Evolutionary conservation across 2,797 vertebrate species (phyloP).

Genomic region (Nothura maculosa): DNA sequence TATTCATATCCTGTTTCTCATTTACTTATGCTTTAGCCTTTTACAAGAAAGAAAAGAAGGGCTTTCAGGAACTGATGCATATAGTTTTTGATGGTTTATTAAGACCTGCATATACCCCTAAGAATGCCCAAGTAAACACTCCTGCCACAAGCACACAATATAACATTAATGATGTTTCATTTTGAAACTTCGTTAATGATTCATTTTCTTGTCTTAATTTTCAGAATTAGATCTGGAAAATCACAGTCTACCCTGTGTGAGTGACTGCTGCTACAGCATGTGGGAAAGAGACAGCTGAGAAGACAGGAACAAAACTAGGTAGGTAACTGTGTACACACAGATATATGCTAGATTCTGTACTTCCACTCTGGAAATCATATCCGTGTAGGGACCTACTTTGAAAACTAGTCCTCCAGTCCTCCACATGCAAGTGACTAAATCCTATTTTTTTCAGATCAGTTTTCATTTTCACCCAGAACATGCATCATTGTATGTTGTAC

Average conservation of each 20-base stretch:
- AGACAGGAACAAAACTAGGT: not conserved
- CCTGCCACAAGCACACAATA: not conserved
- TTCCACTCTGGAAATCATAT: not conserved
- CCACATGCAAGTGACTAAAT: not conserved
- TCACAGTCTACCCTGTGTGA: not conserved
- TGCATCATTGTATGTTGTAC: not conserved
- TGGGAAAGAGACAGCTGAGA: not conserved
- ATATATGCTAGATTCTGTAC: accelerated
- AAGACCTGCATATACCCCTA: not conserved
- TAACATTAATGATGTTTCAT: not conserved
- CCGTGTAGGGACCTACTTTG: not conserved
- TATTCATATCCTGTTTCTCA: constrained; percentile 1
- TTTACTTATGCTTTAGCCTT: constrained; percentile 3
- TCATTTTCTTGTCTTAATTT: constrained; percentile 16
- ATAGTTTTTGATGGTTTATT: constrained; percentile 1
- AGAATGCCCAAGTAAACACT: constrained; percentile 2
- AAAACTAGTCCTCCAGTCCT: not conserved
- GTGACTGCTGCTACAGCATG: not conserved
- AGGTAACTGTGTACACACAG: not conserved
- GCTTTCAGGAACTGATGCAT: not conserved
- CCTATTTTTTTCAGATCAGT: not conserved
- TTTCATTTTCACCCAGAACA: not conserved
- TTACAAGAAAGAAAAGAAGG: constrained; percentile 13
- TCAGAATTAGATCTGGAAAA: constrained; percentile 9
- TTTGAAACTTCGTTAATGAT: too few relatives aligned